Evolutionary conservation across 2,888 invertebrate species (phyloP).

Genomic region (Chymomyza fuscimana): DNA sequence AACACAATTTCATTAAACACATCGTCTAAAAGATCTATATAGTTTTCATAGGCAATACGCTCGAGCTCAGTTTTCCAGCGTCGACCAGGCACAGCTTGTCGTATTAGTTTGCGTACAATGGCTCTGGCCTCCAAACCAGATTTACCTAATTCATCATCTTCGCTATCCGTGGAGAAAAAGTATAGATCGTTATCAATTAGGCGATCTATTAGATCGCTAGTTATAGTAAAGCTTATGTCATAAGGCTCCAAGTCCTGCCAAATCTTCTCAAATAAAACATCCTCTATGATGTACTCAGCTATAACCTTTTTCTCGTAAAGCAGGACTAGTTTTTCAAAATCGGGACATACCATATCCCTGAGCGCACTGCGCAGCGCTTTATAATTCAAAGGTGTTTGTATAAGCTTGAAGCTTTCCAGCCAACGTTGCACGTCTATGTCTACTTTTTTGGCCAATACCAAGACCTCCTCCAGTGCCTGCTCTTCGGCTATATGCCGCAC

Average conservation of each 20-base stretch:
- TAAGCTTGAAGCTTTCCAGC: conserved; percentile 55
- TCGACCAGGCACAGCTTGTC: conserved; percentile 65
- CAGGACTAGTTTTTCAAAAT: conserved; percentile 36
- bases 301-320: conserved; percentile 50
- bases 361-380: conserved; percentile 53
- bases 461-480: conserved; percentile 81
- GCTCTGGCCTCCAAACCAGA: conserved; percentile 57
- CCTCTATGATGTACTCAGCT: conserved; percentile 67
- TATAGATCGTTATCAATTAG: conserved; percentile 69
- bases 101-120: conserved; percentile 69
- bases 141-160: conserved; percentile 37
- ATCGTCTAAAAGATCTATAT: conserved; percentile 60
- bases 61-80: conserved; percentile 70
- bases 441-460: conserved; percentile 81
- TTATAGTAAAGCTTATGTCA: conserved; percentile 53
- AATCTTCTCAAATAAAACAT: conserved; percentile 78
- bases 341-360: conserved; percentile 56
- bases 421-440: conserved; percentile 80
- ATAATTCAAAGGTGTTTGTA: conserved; percentile 69
- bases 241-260: conserved; percentile 78
- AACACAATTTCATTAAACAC: conserved; percentile 42
- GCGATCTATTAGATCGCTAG: conserved; percentile 65
- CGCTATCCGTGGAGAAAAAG: conserved; percentile 61
- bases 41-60: conserved; percentile 57
- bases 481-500: conserved; percentile 82